Evolutionary conservation across 2,797 vertebrate species (phyloP), one percentile per base, ranked within the genome.

Genomic region (Delichon dasypus): DNA sequence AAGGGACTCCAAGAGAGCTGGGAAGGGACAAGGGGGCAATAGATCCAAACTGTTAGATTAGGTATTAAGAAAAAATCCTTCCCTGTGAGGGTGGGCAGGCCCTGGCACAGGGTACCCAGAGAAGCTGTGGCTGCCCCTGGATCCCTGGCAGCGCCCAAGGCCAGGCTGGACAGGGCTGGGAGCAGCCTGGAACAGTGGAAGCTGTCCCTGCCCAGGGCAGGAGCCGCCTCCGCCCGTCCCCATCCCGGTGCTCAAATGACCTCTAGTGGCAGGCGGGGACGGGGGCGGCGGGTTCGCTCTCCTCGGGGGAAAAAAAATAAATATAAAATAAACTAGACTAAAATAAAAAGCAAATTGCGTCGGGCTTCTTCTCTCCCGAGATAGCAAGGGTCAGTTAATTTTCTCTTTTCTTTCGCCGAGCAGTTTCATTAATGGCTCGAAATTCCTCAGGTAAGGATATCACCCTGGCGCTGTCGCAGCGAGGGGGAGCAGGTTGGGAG

Each of bases 221-320:
- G 50, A 83, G 65, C 50, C 19, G 40, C 78, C 32, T 11, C 62
- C n/a, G 32, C 64, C 26, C 7, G 57, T 34, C 53, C 66, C 74
- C 75, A 55, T 70, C 47, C 94, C 94, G 87, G 93, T 85, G 68
- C 95, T 95, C 18, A 91, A 55, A 93, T 97, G 97, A 89, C 97
- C 95, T 92, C 97, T 97, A 96, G 96, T 80, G 97, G 96, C 87
- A 51, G 92, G 45, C 47, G 60, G 80, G 83, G 72, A 51, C 75
- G 51, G 65, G 74, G 89, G 27, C 25, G 48, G 50, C 4, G 12
- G 19, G 22, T 11, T 34, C 17, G 3, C 11, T 32, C 16, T 45
- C 11, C 25, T 32, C 4, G 6, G 2, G 2, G 0, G n/a, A n/a
- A 11, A 42, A n/a, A 55, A 36, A 7, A 45, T n/a, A n/a, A n/a